A percentile compares a stretch with the other conserved stretches of the same genome.
Conservation (phyloP, 2,888 invertebrate species). For the Dyspetes luteomarginatus region DNA sequence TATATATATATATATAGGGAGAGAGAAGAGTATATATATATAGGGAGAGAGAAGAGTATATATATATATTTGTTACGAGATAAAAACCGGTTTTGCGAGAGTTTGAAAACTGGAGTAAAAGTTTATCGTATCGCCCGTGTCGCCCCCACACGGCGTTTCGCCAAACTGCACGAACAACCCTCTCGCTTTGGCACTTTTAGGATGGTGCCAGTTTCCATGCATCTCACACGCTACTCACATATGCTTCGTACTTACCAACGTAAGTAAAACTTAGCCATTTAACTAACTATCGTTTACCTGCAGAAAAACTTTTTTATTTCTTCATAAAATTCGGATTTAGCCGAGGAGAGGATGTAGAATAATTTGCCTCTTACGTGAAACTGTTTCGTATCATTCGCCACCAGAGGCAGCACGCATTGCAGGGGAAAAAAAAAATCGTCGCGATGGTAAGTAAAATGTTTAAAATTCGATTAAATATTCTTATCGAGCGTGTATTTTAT, state of each 20-base stretch:
- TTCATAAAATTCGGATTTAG: neutral
- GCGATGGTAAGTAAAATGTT: too few relatives aligned
- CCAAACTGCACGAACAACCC: conserved; percentile 61
- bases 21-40: too few relatives aligned
- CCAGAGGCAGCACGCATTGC: too few relatives aligned
- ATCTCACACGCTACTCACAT: neutral
- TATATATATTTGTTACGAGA: conserved; percentile 71
- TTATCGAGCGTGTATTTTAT: too few relatives aligned
- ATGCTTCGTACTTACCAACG: neutral
- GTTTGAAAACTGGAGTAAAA: conserved; percentile 80
- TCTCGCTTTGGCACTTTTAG: neutral
- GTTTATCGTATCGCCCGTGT: conserved; percentile 69
- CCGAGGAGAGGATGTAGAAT: too few relatives aligned
- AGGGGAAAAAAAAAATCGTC: too few relatives aligned
- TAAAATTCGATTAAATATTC: too few relatives aligned
- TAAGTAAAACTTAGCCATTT: neutral
- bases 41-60: too few relatives aligned
- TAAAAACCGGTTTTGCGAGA: conserved; percentile 76
- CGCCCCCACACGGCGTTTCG: conserved; percentile 67
- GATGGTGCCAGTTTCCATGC: neutral
- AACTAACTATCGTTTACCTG: conserved; percentile 10
- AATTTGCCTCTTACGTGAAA: too few relatives aligned
- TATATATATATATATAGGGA: too few relatives aligned
- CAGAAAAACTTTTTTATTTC: neutral
- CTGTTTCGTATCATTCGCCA: too few relatives aligned